Conservation (phyloP, 2,888 invertebrate species). For the Sialis fuliginosa region DNA sequence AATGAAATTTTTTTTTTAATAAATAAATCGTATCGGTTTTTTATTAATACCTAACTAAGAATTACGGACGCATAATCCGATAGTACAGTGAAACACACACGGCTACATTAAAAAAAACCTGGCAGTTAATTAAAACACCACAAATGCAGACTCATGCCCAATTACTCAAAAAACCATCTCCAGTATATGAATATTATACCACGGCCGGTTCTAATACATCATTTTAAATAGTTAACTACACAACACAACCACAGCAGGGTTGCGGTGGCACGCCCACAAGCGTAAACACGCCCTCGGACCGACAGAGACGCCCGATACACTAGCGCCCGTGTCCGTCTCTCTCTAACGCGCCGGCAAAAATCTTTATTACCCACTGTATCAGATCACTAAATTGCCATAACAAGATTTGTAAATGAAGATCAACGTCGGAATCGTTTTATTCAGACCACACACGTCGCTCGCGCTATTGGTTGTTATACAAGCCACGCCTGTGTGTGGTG, state of each 20-base stretch:
- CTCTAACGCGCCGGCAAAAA: neutral
- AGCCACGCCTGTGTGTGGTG: neutral
- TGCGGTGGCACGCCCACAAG: neutral
- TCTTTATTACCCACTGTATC: neutral
- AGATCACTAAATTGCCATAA: conserved; percentile 25
- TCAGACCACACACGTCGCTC: conserved; percentile 27
- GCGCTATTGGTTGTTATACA: conserved; percentile 20
- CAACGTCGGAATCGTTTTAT: conserved; percentile 12
- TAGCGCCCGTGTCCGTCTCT: neutral
- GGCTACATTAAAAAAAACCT: neutral
- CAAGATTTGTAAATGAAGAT: conserved; percentile 25
- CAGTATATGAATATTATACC: neutral
- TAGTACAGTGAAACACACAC: no score
- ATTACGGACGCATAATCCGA: no score
- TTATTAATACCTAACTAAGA: no score
- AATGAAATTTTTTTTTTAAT: no score
- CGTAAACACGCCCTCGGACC: neutral
- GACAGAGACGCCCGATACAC: neutral
- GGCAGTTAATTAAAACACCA: conserved; percentile 1
- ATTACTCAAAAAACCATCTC: neutral
- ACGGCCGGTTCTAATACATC: conserved; percentile 1
- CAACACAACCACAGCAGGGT: neutral
- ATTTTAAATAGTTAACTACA: conserved; percentile 1
- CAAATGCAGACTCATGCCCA: conserved; percentile 1
- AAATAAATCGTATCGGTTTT: no score